Conservation (phyloP, 1,140 invertebrate genomes). For the Drosophila ficusphila region DNA sequence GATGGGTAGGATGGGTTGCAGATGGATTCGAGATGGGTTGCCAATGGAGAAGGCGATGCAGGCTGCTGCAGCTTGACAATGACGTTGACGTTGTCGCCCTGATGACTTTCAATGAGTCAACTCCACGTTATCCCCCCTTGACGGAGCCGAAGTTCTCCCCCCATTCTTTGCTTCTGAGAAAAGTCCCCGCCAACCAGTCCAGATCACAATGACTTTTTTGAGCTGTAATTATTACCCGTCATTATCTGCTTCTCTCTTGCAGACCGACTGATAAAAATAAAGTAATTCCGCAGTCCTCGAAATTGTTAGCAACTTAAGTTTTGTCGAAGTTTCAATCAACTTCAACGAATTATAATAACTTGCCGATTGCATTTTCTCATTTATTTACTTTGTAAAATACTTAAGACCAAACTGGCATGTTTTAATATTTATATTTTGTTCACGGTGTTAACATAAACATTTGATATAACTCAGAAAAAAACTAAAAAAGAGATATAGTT, state of each 20-base stretch:
- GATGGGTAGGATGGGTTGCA: slow-evolving; percentile 1
- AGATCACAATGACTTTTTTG: slow-evolving; percentile 8
- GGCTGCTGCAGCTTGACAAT: slow-evolving; percentile 58
- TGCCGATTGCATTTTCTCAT: background rate
- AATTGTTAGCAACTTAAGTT: slow-evolving; percentile 30
- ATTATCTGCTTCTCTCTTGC: slow-evolving; percentile 39
- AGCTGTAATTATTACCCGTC: slow-evolving; percentile 44
- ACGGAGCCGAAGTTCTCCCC: background rate
- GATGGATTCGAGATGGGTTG: slow-evolving; percentile 23
- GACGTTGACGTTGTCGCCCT: slow-evolving; percentile 65
- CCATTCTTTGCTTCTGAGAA: background rate
- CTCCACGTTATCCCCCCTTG: slow-evolving; percentile 1
- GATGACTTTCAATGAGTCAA: slow-evolving; percentile 71
- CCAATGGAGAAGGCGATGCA: slow-evolving; percentile 43
- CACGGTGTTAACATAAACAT: no score
- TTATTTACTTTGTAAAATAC: background rate
- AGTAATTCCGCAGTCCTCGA: slow-evolving; percentile 39
- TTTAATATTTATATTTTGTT: no score
- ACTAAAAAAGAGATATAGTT: background rate
- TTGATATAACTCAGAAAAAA: no score
- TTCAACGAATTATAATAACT: background rate
- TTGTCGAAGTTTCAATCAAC: slow-evolving; percentile 10
- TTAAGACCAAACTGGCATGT: no score
- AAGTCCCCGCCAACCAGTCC: slow-evolving; percentile 10
- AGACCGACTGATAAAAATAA: slow-evolving; percentile 50